phyloP scores from a whole-genome alignment of 2,113 vertebrate species.

The Macquaria australasica region DNA sequence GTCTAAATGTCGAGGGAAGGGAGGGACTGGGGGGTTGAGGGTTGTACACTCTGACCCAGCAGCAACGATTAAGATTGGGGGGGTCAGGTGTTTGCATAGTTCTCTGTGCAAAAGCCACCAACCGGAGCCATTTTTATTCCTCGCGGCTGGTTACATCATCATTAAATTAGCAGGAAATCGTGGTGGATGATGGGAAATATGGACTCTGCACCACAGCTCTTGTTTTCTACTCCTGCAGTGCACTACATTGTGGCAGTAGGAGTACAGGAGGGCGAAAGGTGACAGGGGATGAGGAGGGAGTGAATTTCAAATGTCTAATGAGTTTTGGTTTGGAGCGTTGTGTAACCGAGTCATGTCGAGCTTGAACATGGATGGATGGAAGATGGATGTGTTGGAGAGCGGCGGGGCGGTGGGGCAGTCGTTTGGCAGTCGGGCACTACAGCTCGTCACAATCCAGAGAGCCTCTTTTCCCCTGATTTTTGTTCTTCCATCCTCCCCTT shows the following conservation, averaged over 20 bases:
- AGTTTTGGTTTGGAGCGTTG: neutral
- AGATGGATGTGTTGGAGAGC: slow-evolving; percentile 1
- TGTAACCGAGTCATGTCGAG: neutral
- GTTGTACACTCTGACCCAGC: slow-evolving; percentile 84
- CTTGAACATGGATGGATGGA: neutral
- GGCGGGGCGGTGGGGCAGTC: slow-evolving; percentile 37
- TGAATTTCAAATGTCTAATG: slow-evolving; percentile 28
- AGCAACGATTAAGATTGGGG: slow-evolving; percentile 84
- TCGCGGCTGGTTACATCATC: slow-evolving; percentile 77
- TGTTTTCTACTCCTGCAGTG: slow-evolving; percentile 41
- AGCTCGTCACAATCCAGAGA: slow-evolving; percentile 72
- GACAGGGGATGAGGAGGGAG: slow-evolving; percentile 7
- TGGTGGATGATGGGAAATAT: slow-evolving; percentile 66
- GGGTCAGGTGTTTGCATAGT: slow-evolving; percentile 88
- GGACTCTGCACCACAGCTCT: slow-evolving; percentile 63
- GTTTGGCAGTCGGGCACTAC: slow-evolving; percentile 70
- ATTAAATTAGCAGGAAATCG: slow-evolving; percentile 74
- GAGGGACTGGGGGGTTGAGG: slow-evolving; percentile 51
- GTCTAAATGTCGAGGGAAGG: slow-evolving; percentile 35
- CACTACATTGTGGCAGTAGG: slow-evolving; percentile 35
- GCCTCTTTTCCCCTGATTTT: slow-evolving; percentile 80
- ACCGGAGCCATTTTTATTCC: slow-evolving; percentile 80
- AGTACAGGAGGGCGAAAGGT: slow-evolving; percentile 39
- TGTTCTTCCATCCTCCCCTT: slow-evolving; percentile 61
- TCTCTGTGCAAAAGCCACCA: slow-evolving; percentile 86